Evolutionary conservation across 37 sponge, comb jelly and placozoan species (phyloP).

Genomic region (Geodia barretti): DNA sequence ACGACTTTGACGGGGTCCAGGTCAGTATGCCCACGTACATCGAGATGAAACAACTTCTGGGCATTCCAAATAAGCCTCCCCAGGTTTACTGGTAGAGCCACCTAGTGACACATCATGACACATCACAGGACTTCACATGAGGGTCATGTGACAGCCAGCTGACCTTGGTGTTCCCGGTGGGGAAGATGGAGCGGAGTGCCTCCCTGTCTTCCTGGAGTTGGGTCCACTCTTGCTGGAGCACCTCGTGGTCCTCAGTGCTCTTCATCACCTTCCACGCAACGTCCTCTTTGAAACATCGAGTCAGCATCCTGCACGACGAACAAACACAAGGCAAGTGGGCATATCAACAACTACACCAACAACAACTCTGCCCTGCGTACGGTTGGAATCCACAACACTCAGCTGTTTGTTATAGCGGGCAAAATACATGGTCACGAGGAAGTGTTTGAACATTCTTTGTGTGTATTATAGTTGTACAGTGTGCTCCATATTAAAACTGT

Average conservation of each 20-base stretch:
- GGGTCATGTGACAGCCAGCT: neutral
- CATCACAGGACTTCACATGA: constrained; percentile 3
- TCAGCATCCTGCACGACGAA: constrained; percentile 69
- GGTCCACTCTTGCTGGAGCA: constrained; percentile 83
- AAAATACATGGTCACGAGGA: too few relatives aligned
- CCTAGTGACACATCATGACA: constrained; percentile 13
- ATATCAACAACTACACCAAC: neutral
- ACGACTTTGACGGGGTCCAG: constrained; percentile 92
- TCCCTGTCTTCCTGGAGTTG: constrained; percentile 89
- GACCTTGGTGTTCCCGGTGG: constrained; percentile 79
- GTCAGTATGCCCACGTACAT: constrained; percentile 75
- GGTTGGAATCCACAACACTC: neutral
- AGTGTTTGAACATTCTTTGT: neutral
- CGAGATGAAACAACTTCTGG: constrained; percentile 94
- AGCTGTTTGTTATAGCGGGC: neutral
- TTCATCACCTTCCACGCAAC: constrained; percentile 79
- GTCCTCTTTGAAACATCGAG: constrained; percentile 73
- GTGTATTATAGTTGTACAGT: too few relatives aligned
- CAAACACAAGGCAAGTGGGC: too few relatives aligned
- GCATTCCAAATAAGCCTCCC: constrained; percentile 96
- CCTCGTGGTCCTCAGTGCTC: constrained; percentile 66
- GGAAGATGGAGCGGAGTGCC: constrained; percentile 84
- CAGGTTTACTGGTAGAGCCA: constrained; percentile 93
- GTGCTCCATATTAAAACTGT: too few relatives aligned
- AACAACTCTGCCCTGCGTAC: neutral